A percentile compares a stretch with the other conserved stretches of the same genome.
Conservation (phyloP, 2,797 vertebrate genomes). For the Scolopax rusticola region DNA sequence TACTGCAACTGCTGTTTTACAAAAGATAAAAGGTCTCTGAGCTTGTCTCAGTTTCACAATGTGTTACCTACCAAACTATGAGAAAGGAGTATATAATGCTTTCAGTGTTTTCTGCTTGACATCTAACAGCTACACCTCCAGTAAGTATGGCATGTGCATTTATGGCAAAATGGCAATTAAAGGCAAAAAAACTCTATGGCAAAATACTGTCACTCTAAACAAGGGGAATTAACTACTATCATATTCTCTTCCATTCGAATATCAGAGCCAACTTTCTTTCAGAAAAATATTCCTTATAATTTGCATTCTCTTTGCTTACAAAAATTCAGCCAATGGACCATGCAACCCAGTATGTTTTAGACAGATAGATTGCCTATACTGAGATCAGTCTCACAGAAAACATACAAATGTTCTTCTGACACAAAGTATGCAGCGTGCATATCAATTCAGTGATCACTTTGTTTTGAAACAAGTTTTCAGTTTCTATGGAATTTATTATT, state of each 20-base stretch:
- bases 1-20: background rate
- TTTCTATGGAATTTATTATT: background rate
- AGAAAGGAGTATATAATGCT: background rate
- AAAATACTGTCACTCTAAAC: background rate
- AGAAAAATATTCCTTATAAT: background rate
- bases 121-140: background rate
- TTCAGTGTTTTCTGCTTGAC: background rate
- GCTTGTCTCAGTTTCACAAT: background rate
- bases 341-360: background rate
- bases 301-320: background rate
- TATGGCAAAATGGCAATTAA: too few species aligned
- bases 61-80: background rate
- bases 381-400: background rate
- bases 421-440: accelerated
- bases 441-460: background rate
- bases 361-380: background rate
- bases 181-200: background rate
- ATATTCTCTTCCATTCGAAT: background rate
- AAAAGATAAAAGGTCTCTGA: background rate
- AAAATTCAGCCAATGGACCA: background rate
- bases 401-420: background rate
- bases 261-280: background rate
- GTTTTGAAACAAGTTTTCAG: background rate
- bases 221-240: background rate
- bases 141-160: background rate